A percentile compares a stretch with the other conserved stretches of the same genome.
phyloP scores from a whole-genome alignment of 2,113 vertebrate species.

The Cynopterus brachyotis region DNA sequence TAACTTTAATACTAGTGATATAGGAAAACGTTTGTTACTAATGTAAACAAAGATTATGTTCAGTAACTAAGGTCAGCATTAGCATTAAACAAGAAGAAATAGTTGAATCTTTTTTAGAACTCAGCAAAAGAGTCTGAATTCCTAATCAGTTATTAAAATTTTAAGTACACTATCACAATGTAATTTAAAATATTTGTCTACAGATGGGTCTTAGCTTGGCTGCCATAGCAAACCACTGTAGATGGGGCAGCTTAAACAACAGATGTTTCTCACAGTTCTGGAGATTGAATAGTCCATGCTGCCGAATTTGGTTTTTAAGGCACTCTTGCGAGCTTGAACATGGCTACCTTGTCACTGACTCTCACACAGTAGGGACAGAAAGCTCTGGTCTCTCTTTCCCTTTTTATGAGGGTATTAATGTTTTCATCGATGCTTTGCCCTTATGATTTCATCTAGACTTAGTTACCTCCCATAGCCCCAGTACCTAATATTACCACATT shows the following conservation, averaged over 20 bases:
- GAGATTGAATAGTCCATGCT: background rate
- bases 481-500: too few relatives aligned
- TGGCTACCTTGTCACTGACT: background rate
- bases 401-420: background rate
- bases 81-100: background rate
- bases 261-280: background rate
- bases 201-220: background rate
- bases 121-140: background rate
- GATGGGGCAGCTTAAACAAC: background rate
- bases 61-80: background rate
- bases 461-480: background rate
- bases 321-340: too few relatives aligned
- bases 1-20: background rate
- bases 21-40: background rate
- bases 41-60: background rate
- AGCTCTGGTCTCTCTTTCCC: background rate
- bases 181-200: background rate
- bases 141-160: background rate
- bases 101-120: background rate
- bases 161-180: background rate
- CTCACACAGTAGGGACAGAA: rapidly evolving
- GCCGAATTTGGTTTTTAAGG: background rate
- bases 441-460: background rate
- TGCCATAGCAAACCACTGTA: background rate
- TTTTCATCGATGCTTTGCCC: rapidly evolving